These are phyloP conservation scores for Poeciliopsis turneri DNA, from an alignment of 2,797 vertebrate genomes.

Conservation along the genomic window DNA sequence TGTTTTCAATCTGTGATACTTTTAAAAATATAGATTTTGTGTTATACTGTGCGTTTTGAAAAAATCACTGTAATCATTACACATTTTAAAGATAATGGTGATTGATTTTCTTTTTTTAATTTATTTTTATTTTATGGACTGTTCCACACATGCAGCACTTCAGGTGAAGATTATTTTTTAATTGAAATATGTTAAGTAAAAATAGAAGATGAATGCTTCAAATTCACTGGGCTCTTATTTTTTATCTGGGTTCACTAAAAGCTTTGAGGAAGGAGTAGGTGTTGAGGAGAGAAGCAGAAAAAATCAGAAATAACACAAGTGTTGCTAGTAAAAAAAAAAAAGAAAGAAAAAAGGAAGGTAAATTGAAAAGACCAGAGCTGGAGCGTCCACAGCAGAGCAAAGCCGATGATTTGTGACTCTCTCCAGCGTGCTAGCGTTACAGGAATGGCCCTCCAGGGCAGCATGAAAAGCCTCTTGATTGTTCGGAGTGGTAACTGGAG, in stretches of 20 bases:
- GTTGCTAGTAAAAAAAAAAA: neutral
- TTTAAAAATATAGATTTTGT: neutral
- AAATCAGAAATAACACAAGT: neutral
- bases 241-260: neutral
- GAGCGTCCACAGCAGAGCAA: conserved; percentile 29
- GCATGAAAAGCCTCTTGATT: conserved; percentile 84
- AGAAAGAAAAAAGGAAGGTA: neutral
- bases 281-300: neutral
- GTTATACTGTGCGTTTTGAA: neutral
- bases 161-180: neutral
- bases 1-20: neutral
- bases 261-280: neutral
- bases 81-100: neutral
- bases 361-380: conserved; percentile 18
- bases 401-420: conserved; percentile 81
- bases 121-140: neutral
- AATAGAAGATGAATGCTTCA: neutral
- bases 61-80: neutral
- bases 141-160: too few relatives aligned
- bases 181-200: neutral
- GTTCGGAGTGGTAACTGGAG: conserved; percentile 82
- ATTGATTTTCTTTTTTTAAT: neutral
- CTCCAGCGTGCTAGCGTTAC: conserved; percentile 81
- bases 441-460: conserved; percentile 84
- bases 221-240: neutral